A percentile compares a stretch with the other conserved stretches of the same genome.
These are phyloP conservation scores for Nesometra sesokonis DNA, from an alignment of 35 echinoderm and acorn worm genomes.

Conservation along the genomic window DNA sequence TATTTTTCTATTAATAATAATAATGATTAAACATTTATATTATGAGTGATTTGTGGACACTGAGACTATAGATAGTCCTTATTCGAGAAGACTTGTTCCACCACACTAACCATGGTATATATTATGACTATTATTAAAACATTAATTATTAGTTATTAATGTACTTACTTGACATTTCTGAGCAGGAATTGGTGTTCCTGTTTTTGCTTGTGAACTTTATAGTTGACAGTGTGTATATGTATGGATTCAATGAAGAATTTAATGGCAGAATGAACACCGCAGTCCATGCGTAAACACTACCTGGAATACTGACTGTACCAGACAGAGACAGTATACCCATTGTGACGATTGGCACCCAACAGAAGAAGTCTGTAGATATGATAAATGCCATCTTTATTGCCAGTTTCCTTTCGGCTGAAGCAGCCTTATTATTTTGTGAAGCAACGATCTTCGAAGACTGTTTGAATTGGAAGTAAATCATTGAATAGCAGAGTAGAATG, in stretches of 20 bases:
- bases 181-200: not conserved
- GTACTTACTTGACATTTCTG: not conserved
- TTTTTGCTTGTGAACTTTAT: not conserved
- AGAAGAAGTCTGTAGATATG: conserved; percentile 12
- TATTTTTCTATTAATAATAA: no score
- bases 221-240: conserved; percentile 2
- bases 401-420: not conserved
- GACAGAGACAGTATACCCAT: not conserved
- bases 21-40: no score
- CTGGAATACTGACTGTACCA: not conserved
- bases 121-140: no score
- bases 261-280: conserved; percentile 1
- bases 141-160: no score
- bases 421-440: not conserved
- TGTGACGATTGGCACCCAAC: conserved; percentile 2
- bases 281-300: not conserved
- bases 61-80: no score
- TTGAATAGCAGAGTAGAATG: not conserved
- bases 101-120: no score
- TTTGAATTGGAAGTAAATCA: not conserved
- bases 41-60: no score
- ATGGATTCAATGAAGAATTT: not conserved
- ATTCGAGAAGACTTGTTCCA: no score
- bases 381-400: not conserved
- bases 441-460: not conserved